Percentiles rank a stretch among this genome's conserved stretches.
Conservation (phyloP, 2,888 invertebrate species). For the Auanema sp. region DNA sequence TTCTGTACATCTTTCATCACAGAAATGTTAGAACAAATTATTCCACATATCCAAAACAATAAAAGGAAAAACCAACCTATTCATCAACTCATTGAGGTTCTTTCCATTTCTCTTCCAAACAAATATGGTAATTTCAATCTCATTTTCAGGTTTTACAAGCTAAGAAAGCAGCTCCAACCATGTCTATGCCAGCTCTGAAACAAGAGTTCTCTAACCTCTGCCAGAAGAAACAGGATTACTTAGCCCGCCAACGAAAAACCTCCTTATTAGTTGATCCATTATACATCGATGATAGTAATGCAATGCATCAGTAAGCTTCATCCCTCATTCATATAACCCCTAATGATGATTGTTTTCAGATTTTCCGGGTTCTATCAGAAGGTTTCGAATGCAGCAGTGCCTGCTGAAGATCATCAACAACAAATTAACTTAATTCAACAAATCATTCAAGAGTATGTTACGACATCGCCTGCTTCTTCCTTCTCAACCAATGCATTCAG, state of each 20-base stretch:
- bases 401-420: conserved; percentile 27
- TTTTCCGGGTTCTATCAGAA: conserved; percentile 29
- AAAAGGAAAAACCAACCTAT: too few relatives aligned
- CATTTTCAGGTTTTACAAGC: conserved; percentile 3
- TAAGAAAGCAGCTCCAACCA: conserved; percentile 7
- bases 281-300: conserved; percentile 21
- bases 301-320: conserved; percentile 32
- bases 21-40: too few relatives aligned
- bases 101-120: neutral
- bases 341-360: conserved; percentile 18
- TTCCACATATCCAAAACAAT: too few relatives aligned
- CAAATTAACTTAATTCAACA: conserved; percentile 30
- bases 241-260: conserved; percentile 30
- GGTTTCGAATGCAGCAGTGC: conserved; percentile 24
- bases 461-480: too few relatives aligned
- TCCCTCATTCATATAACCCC: conserved; percentile 11
- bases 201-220: conserved; percentile 26
- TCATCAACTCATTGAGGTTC: neutral
- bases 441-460: conserved; percentile 30
- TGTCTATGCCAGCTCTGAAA: conserved; percentile 15
- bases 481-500: too few relatives aligned
- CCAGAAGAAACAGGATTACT: conserved; percentile 35
- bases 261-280: conserved; percentile 36
- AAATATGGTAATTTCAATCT: neutral
- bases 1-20: too few relatives aligned